Conservation (phyloP, 1,140 invertebrate species). For the Drosophila gunungcola region DNA sequence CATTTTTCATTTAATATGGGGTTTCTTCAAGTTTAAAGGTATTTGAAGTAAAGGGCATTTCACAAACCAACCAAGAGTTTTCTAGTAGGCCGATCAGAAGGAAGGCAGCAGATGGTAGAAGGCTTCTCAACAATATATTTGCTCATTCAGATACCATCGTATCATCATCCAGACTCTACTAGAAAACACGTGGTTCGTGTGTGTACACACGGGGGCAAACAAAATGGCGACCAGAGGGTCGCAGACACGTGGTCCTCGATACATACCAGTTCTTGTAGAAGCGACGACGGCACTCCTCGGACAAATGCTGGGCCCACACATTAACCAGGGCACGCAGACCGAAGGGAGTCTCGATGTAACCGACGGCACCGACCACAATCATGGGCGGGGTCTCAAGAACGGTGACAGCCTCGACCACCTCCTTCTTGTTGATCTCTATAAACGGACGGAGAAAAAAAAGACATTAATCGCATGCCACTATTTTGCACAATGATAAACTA, state of each 20-base stretch:
- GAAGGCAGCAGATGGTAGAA: conserved; percentile 85
- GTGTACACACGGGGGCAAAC: conserved; percentile 6
- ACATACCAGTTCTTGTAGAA: conserved; percentile 99
- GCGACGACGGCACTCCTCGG: conserved; percentile 98
- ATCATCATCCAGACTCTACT: conserved; percentile 72
- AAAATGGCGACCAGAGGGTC: conserved; percentile 50
- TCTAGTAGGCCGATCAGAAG: conserved; percentile 75
- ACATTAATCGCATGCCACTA: conserved; percentile 34
- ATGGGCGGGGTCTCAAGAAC: conserved; percentile 99
- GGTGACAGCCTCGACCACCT: conserved; percentile 99
- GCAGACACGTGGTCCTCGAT: conserved; percentile 21
- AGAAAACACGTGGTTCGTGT: conserved; percentile 44
- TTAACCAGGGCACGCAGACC: conserved; percentile 97
- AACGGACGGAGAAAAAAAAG: conserved; percentile 22
- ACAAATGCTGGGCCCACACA: conserved; percentile 99
- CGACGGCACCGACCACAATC: conserved; percentile 98
- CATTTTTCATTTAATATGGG: conserved; percentile 57
- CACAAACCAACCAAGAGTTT: conserved; percentile 1
- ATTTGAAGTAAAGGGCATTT: background rate
- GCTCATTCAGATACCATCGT: conserved; percentile 83
- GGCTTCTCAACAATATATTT: conserved; percentile 66
- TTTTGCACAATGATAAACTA: too few relatives aligned
- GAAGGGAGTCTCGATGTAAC: conserved; percentile 99
- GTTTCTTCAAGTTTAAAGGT: background rate
- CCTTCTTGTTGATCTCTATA: conserved; percentile 99